Evolutionary conservation across 2,797 vertebrate genomes (phyloP).

Genomic region (Channa striata): DNA sequence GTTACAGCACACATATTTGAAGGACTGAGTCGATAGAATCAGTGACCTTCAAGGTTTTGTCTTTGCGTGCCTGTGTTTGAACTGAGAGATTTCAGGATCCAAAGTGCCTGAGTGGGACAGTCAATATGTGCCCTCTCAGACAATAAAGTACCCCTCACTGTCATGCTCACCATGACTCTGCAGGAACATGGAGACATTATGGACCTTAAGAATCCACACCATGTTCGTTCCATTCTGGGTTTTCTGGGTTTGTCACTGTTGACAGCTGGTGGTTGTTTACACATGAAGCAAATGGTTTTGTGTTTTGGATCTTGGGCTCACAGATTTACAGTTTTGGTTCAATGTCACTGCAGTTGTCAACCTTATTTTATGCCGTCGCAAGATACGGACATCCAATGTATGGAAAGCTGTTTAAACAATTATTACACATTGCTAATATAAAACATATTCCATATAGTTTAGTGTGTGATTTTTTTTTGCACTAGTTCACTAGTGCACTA

Average conservation of each 20-base stretch:
- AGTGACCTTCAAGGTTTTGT: constrained; percentile 42
- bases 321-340: too few relatives aligned
- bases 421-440: too few relatives aligned
- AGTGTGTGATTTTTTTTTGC: too few relatives aligned
- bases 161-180: not conserved
- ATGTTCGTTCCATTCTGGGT: not conserved
- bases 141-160: constrained; percentile 3
- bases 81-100: constrained; percentile 30
- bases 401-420: too few relatives aligned
- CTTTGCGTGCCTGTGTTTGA: not conserved
- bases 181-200: not conserved
- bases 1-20: constrained; percentile 8
- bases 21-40: constrained; percentile 37
- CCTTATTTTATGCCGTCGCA: too few relatives aligned
- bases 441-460: too few relatives aligned
- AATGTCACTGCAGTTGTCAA: too few relatives aligned
- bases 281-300: not conserved
- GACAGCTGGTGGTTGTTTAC: constrained; percentile 7
- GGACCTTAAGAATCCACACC: not conserved
- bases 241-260: not conserved
- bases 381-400: too few relatives aligned
- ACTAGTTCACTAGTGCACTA: too few relatives aligned
- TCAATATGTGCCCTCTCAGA: constrained; percentile 42
- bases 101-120: constrained; percentile 21
- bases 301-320: too few relatives aligned